Conservation (phyloP, 2,888 invertebrate genomes). For the Eustalomyia histrio region DNA sequence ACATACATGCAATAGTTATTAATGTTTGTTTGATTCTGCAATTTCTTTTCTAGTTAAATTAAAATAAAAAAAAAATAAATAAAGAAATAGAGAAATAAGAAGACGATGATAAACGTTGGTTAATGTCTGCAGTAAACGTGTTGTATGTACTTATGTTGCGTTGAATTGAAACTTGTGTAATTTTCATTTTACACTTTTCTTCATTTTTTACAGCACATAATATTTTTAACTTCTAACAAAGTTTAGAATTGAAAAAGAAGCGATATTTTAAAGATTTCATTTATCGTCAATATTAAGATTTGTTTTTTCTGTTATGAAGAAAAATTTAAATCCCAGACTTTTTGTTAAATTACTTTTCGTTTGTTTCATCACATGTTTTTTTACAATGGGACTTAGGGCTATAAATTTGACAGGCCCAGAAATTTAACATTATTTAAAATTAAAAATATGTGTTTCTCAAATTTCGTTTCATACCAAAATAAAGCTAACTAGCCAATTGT, state of each 20-base stretch:
- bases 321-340: neutral
- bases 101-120: neutral
- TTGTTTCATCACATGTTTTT: too few relatives aligned
- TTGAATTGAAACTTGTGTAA: constrained; percentile 2
- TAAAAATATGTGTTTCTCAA: too few relatives aligned
- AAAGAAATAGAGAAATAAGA: too few relatives aligned
- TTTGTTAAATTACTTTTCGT: neutral
- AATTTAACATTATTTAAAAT: too few relatives aligned
- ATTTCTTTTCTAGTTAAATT: constrained; percentile 54
- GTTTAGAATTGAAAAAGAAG: neutral
- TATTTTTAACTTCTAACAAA: neutral
- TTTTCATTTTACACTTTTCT: constrained; percentile 21
- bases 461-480: too few relatives aligned
- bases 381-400: too few relatives aligned
- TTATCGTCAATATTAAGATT: neutral
- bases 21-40: constrained; percentile 44
- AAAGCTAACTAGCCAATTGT: too few relatives aligned
- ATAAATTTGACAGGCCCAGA: too few relatives aligned
- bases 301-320: neutral
- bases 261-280: neutral
- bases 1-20: constrained; percentile 15
- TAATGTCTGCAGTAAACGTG: constrained; percentile 4
- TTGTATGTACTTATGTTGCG: constrained; percentile 3
- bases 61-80: constrained; percentile 10
- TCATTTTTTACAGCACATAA: neutral